These are phyloP conservation scores for Bradypodion ventrale DNA, from an alignment of 2,797 vertebrate species.

Conservation along the genomic window DNA sequence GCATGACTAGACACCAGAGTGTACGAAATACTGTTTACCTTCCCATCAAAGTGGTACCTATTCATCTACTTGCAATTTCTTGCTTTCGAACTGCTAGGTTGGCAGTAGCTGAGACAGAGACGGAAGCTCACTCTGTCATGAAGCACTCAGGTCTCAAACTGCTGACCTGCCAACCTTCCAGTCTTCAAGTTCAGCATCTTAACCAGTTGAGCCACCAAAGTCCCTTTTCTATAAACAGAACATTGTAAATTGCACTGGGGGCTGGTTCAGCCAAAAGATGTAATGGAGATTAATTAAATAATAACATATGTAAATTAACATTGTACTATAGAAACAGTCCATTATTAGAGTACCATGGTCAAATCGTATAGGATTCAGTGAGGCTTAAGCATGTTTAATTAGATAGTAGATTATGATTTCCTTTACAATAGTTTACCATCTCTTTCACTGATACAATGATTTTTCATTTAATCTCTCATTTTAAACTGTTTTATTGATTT, in stretches of 20 bases:
- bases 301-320: neutral
- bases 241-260: neutral
- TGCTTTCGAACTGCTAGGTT: no score
- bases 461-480: neutral
- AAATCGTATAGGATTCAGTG: neutral
- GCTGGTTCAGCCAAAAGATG: neutral
- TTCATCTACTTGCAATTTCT: no score
- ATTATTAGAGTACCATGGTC: neutral
- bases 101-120: no score
- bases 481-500: neutral
- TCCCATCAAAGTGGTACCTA: no score
- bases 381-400: neutral
- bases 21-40: no score
- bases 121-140: no score
- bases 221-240: neutral
- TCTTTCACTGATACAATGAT: neutral
- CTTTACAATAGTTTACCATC: neutral
- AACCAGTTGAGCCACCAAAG: no score
- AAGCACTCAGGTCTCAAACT: no score
- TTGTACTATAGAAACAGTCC: neutral
- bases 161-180: no score
- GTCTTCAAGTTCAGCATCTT: no score
- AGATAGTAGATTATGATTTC: neutral
- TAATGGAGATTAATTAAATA: neutral
- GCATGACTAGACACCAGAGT: no score